Base-by-base conservation (phyloP, 1,140 invertebrate species). In the Macrotrachela quadricornifera region DNA sequence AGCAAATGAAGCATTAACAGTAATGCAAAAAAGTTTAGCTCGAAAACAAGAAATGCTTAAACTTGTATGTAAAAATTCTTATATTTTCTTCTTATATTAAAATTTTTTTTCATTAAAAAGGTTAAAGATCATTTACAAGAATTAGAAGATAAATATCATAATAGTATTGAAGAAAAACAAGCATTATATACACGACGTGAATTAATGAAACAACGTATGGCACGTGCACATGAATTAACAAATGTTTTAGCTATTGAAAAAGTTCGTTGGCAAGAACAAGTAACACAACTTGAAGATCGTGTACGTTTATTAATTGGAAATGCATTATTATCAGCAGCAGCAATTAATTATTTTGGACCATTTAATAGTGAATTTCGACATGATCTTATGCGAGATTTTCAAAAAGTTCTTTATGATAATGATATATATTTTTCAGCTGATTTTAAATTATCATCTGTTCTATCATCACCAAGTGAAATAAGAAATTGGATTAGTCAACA, bases 201-300 rank as follows among this genome's bases (percentile, higher is more conserved):
- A 56, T 61, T 82, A 14, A 83, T 81, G 6, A 78, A 78, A 21
- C 74, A 77, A 1, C 70, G 84, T 51, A 69, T 90, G 4, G 74
- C 77, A 38, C 74, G 83, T 54, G 83, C 84, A 1, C 79, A 79
- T 0, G 73, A 79, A 48, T 69, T 90, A 0, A 85, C 82, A 6
- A 76, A 78, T 16, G 83, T 83, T 12, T 68, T 90, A 3, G 77
- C 79, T 0, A 81, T 84, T 61, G 83, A 87, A 64, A 64, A 70
- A 61, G 72, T 78, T 1, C 74, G 82, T 41, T 88, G 83, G 84
- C 75, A 79, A 50, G 74, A 80, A 46, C 75, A 76, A 15, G 79
- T 82, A 8, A 72, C 77, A 64, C 77, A 62, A 18, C 50, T 69
- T 16, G 62, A 70, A 51, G 50, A 60, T 12, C 64, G 66, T 46